Base-by-base conservation (phyloP, 2,113 vertebrate genomes). In the Emberiza fucata region DNA sequence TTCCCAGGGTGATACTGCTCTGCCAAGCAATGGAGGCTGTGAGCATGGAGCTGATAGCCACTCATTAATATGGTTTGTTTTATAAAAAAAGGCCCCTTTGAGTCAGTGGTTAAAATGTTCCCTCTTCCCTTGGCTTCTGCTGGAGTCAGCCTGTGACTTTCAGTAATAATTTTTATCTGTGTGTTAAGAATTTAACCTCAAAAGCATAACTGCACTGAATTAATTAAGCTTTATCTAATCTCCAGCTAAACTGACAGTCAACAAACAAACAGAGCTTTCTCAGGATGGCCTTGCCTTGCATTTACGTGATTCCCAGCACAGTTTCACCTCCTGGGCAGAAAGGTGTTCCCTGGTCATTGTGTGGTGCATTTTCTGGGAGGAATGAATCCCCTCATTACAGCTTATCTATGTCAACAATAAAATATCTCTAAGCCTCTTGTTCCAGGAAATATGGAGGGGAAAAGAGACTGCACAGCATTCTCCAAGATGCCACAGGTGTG, bases 141-240 rank as follows among this genome's bases (percentile, higher is more conserved):
- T 84, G 69, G 83, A 86, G 47, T 31, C 51, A 75, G 56, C 23
- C 73, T 51, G 15, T 75, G 61, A 71, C 60, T 89, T 75, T 78
- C 81, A 47, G 51, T 42, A 66, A 28, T 39, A 81, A 35, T 50
- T 86, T 88, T 96, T 71, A 89, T 95, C 89, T 88, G 0, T 57
- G 25, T 86, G 42, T 78, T 7, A 8, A 75, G 61, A 89, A 84
- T 51, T 89, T 83, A 94, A 71, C 69, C 65, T 84, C 75, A 6
- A 78, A 87, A 91, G 47, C 48, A 22, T 75, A 81, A 71, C 60
- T 91, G 81, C 27, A 14, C 57, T 69, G 33, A 31, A 51, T 82
- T 92, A 88, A 86, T 88, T 82, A 80, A 53, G 57, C 44, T 80
- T 90, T 88, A 82, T 92, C 81, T 91, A 45, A 81, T 92, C 56